Base-by-base conservation (phyloP, 2,113 vertebrate species). In the Nycticebus coucang region DNA sequence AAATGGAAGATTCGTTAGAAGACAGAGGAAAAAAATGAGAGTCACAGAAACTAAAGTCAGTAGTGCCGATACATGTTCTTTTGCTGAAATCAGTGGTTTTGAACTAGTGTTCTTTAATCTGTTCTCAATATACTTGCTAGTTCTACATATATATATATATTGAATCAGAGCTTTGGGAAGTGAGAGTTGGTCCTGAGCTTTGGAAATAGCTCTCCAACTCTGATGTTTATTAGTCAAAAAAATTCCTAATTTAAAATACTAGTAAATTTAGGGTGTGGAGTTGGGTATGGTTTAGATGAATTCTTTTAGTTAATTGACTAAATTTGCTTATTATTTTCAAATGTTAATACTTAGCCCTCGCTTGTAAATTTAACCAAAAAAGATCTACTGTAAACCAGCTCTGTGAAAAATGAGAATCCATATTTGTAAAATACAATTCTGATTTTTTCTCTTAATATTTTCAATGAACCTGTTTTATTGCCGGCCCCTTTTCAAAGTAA, bases 271-370 rank as follows among this genome's bases (percentile, higher is more conserved):
- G 30, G 30, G 33, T 11, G 5, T 37, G 22, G 0, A 1, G 0
- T 64, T 55, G 22, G 69, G 15, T 45, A n/a, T 71, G 3, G 71
- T 75, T 55, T 55, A 89, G 26, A 81, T 55, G 5, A 0, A 78
- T 77, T 72, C 7, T 66, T 50, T 89, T 71, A 89, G 11, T 89
- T 72, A 72, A 33, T 30, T 82, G 13, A 59, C 4, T 72, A 55
- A 60, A 13, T 55, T 82, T 82, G 21, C 24, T 89, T 81, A 92
- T 33, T 75, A 24, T 85, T 94, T 64, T 53, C 10, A 64, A 89
- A 68, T 68, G 41, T 71, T 69, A 79, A 80, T 53, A 14, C 33
- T 90, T 80, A 41, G 4, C 5, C 22, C 64, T 86, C 87, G 0
- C 45, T 79, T 66, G 55, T 22, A 37, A 45, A 26, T 26, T 68